These are phyloP conservation scores for Ferrisia virgata DNA, from an alignment of 2,888 invertebrate species.

Conservation along the genomic window DNA sequence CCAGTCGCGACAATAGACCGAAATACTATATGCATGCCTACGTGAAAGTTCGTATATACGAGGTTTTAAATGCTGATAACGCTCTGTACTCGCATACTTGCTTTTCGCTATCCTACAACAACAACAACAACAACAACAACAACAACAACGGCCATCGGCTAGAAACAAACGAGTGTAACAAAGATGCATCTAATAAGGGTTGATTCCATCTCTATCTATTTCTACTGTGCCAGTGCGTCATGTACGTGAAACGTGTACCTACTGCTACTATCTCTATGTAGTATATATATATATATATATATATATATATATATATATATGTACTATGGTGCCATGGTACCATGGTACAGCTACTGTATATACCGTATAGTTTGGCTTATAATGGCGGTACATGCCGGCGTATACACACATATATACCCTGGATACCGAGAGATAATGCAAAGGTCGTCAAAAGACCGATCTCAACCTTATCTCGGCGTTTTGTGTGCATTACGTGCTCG, in stretches of 20 bases:
- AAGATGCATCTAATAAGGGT: too few species aligned
- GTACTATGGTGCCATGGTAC: background rate
- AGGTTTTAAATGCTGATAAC: background rate
- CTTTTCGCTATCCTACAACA: background rate
- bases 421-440: conserved; percentile 1
- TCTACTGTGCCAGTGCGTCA: too few species aligned
- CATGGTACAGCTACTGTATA: too few species aligned
- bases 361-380: background rate
- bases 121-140: too few species aligned
- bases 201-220: too few species aligned
- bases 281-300: too few species aligned
- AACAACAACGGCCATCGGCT: background rate
- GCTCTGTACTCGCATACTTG: background rate
- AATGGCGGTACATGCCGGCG: background rate
- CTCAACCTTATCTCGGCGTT: background rate
- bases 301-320: too few species aligned
- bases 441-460: conserved; percentile 9
- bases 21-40: too few species aligned
- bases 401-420: background rate
- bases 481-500: conserved; percentile 9
- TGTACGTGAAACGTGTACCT: too few species aligned
- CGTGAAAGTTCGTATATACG: too few species aligned
- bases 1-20: background rate
- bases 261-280: too few species aligned
- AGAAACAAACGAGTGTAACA: background rate